phyloP scores from a whole-genome alignment of 2,888 invertebrate species.

The Mimachlamys varia region DNA sequence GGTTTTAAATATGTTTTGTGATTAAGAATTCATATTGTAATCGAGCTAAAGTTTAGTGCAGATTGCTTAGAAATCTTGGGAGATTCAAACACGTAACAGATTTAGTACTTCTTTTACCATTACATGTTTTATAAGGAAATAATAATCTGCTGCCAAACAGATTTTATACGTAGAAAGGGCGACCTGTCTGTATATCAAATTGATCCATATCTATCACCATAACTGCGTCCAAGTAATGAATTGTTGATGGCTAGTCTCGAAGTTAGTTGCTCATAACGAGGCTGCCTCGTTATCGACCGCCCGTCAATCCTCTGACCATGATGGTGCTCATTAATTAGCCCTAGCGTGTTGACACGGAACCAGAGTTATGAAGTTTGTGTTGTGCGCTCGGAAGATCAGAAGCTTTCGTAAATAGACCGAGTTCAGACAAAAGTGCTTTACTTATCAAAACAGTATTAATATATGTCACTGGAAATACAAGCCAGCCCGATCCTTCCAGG shows the following conservation, averaged over 20 bases:
- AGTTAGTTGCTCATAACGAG: neutral
- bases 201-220: no score
- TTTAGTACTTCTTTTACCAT: no score
- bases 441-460: neutral
- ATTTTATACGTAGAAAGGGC: no score
- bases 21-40: no score
- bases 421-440: neutral
- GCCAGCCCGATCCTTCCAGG: neutral
- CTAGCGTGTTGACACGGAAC: neutral
- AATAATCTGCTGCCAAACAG: no score
- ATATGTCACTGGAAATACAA: neutral
- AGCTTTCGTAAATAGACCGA: neutral
- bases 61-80: no score
- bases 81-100: no score
- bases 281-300: neutral
- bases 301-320: neutral
- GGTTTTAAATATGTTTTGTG: no score
- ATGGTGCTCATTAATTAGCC: slow-evolving; percentile 15
- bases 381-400: neutral
- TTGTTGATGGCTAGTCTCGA: neutral
- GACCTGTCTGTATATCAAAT: no score
- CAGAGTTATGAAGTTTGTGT: neutral
- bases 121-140: no score
- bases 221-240: neutral
- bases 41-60: no score